Conservation (phyloP, 1,140 invertebrate species). For the Euura lappo region DNA sequence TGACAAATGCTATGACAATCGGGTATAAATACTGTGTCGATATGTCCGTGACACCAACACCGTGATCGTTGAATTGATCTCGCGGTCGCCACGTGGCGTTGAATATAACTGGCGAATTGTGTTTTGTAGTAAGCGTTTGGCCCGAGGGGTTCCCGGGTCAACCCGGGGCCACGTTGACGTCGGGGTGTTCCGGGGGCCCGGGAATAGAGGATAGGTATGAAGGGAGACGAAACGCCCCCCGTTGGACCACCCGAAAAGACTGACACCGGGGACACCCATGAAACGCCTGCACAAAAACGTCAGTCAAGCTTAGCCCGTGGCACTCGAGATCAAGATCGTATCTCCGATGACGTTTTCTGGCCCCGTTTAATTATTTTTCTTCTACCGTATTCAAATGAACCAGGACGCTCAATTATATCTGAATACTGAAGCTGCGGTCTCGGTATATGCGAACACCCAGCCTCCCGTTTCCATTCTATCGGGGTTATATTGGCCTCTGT, state of each 20-base stretch:
- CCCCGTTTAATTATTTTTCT: slow-evolving; percentile 41
- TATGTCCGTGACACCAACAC: not conserved
- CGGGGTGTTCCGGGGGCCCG: not conserved
- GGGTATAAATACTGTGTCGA: slow-evolving; percentile 18
- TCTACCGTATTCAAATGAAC: not conserved
- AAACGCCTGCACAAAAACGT: slow-evolving; percentile 50
- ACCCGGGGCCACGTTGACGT: not conserved
- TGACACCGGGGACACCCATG: slow-evolving; percentile 29
- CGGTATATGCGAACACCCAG: too few species aligned
- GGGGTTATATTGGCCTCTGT: not conserved
- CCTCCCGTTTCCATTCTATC: not conserved
- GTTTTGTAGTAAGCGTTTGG: slow-evolving; percentile 5
- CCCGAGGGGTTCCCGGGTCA: not conserved
- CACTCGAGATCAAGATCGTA: slow-evolving; percentile 42
- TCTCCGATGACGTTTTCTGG: slow-evolving; percentile 24
- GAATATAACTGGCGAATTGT: not conserved
- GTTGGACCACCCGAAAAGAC: not conserved
- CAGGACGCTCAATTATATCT: too few species aligned
- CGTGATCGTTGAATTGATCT: not conserved
- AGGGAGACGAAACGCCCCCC: not conserved
- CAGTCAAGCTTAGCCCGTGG: slow-evolving; percentile 50
- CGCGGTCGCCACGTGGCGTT: not conserved
- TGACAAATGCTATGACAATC: slow-evolving; percentile 27
- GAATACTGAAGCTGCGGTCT: too few species aligned
- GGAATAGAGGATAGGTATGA: not conserved